Base-by-base conservation (phyloP, 2,797 vertebrate genomes). In the Atherinosoma microstoma region DNA sequence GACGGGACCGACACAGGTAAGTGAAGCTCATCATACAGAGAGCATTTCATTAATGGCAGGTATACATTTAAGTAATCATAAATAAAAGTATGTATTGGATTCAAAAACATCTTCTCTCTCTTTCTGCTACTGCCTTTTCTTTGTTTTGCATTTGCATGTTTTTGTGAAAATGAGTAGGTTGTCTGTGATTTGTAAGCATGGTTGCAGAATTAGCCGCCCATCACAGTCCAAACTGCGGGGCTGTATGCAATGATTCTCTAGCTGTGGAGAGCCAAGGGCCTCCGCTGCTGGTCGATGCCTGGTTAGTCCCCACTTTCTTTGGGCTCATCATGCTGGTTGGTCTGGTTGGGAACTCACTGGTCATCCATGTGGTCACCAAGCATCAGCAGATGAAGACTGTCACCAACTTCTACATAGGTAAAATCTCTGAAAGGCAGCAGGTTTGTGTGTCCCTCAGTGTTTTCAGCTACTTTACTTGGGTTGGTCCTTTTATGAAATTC, bases 351-450 rank as follows among this genome's bases (percentile, higher is more conserved):
- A 95, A 95, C 82, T 87, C 90, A 0, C 82, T 94, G 60, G 93
- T 94, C 62, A 93, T 94, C 65, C 90, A 91, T 24, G 93, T 94
- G 54, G 88, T 94, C 51, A 89, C 91, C 53, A 93, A 91, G 60
- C 90, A 94, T 66, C 91, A 91, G 82, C 92, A 94, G 90, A 94
- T 94, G 94, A 93, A 93, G 89, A 95, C 92, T 0, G 87, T 93
- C 76, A 94, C 93, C 32, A 93, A 94, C 68, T 84, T 94, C 64
- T 94, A 92, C 62, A 94, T 94, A 58, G 91, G 93, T 94, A 83
- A 78, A 1, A 10, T 24, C 40, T 6, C 13, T 38, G 2, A 56
- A 32, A 34, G 0, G 13, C 6, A 16, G 13, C 6, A 32, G 32
- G 4, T 32, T 35, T 35, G 34, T 35, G 34, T 35, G 36, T 38